These are phyloP conservation scores for Pygocentrus nattereri DNA, from an alignment of 2,797 vertebrate species.

Conservation along the genomic window DNA sequence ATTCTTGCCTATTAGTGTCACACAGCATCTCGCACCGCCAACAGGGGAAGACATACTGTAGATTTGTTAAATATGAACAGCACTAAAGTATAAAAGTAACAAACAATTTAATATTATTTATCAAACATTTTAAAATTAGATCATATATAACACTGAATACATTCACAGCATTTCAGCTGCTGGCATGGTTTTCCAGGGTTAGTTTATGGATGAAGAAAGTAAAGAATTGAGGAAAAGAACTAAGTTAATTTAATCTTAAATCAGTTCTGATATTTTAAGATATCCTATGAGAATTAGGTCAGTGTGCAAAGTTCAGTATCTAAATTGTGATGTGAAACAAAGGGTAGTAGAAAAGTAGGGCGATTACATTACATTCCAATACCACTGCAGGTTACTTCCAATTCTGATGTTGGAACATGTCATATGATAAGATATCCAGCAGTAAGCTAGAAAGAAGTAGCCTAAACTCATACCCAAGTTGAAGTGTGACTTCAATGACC, in stretches of 20 bases:
- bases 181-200: neutral
- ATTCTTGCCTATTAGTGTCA: conserved; percentile 12
- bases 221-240: neutral
- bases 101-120: too few relatives aligned
- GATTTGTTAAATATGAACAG: neutral
- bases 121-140: neutral
- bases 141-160: neutral
- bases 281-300: conserved; percentile 16
- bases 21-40: neutral
- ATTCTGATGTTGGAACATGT: too few relatives aligned
- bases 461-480: too few relatives aligned
- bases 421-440: too few relatives aligned
- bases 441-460: too few relatives aligned
- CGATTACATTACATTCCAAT: too few relatives aligned
- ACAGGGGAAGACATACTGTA: neutral
- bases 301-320: neutral
- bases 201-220: neutral
- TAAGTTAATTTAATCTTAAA: neutral
- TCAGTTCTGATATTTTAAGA: conserved; percentile 24
- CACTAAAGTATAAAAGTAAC: neutral
- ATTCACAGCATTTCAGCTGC: neutral
- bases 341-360: too few relatives aligned
- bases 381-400: too few relatives aligned
- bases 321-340: neutral
- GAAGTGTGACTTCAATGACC: too few relatives aligned